These are phyloP conservation scores for Propithecus coquereli DNA, from an alignment of 2,113 vertebrate genomes.

Conservation along the genomic window DNA sequence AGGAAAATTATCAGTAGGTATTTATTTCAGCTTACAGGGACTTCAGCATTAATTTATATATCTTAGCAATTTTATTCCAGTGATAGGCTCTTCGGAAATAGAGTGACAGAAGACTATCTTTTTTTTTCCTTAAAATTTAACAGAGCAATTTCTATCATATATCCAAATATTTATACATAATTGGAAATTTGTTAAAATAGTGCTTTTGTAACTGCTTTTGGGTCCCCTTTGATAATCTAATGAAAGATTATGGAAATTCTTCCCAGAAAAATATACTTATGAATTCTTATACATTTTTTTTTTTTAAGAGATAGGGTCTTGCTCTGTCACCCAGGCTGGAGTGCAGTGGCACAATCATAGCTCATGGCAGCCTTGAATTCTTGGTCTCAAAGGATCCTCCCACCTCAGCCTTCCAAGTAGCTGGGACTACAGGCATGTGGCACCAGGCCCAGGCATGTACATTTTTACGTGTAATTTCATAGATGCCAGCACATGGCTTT, in stretches of 20 bases:
- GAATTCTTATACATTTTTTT: neutral
- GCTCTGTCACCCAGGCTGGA: no score
- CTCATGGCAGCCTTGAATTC: no score
- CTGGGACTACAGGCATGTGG: no score
- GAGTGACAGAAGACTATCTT: neutral
- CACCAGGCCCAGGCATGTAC: neutral
- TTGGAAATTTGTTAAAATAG: neutral
- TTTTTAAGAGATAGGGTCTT: no score
- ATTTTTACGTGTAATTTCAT: constrained; percentile 18
- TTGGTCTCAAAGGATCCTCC: no score
- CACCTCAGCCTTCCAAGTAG: no score
- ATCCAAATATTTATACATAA: neutral
- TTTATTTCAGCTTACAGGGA: neutral
- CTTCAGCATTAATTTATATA: neutral
- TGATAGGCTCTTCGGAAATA: neutral
- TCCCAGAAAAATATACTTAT: neutral
- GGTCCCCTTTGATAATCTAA: neutral
- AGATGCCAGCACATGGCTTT: neutral
- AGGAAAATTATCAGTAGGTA: neutral
- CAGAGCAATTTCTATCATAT: neutral
- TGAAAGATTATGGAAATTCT: neutral
- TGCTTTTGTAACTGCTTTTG: neutral
- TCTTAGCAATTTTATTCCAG: constrained; percentile 1
- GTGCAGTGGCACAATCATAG: no score
- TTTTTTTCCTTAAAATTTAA: neutral